These are phyloP conservation scores for Leptocoma aspasia DNA, from an alignment of 2,113 vertebrate genomes.

Conservation along the genomic window DNA sequence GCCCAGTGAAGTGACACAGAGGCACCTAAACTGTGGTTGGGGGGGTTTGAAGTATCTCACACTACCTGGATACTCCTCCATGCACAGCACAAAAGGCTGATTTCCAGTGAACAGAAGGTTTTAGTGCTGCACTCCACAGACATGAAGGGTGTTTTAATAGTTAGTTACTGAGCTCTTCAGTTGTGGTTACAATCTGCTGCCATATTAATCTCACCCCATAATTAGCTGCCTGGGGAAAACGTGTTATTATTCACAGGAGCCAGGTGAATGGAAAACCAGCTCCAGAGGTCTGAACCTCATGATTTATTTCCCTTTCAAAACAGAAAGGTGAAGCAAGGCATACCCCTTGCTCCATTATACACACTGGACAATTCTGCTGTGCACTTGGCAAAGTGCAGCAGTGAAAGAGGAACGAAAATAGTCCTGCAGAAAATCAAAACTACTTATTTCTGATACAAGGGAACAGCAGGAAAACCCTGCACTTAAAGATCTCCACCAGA, in stretches of 20 bases:
- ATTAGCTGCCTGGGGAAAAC: conserved; percentile 69
- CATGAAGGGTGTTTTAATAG: neutral
- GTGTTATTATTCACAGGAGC: neutral
- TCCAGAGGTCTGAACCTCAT: neutral
- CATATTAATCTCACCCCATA: conserved; percentile 64
- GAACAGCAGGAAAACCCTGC: neutral
- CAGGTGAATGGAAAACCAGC: conserved; percentile 45
- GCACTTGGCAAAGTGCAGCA: neutral
- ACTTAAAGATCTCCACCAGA: conserved; percentile 7
- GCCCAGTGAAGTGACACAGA: neutral
- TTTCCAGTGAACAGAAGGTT: neutral
- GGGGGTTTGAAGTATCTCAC: neutral
- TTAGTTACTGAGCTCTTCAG: conserved; percentile 42
- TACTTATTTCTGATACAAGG: neutral
- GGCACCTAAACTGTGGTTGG: neutral
- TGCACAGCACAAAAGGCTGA: neutral
- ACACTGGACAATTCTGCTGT: neutral
- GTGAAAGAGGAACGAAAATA: neutral
- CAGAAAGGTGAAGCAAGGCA: neutral
- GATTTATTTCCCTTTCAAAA: neutral
- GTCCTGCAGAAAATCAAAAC: neutral
- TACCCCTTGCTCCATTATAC: neutral
- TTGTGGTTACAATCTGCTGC: conserved; percentile 38
- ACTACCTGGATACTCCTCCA: neutral
- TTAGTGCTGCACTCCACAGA: neutral